A percentile compares a stretch with the other conserved stretches of the same genome.
phyloP scores from a whole-genome alignment of 2,113 vertebrate genomes.

The Mohoua ochrocephala region DNA sequence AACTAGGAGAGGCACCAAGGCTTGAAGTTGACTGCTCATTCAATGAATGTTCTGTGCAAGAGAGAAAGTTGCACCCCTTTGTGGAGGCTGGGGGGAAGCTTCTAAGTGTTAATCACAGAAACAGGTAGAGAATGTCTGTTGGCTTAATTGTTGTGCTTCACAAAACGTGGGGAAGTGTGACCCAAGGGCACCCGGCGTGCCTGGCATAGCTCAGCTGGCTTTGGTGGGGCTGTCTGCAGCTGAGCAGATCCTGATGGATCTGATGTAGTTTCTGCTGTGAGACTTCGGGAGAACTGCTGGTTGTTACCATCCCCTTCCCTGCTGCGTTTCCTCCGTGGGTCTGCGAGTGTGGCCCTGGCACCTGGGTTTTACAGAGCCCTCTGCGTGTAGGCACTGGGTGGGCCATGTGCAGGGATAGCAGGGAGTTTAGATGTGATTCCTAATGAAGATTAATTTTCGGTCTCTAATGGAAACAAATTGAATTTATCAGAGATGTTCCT shows the following conservation, averaged over 20 bases:
- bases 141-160: neutral
- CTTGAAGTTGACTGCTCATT: neutral
- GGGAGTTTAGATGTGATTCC: neutral
- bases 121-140: neutral
- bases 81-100: neutral
- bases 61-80: neutral
- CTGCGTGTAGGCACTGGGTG: neutral
- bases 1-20: rapidly evolving
- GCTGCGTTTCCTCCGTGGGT: neutral
- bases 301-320: neutral
- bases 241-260: neutral
- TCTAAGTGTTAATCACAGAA: neutral
- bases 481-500: neutral
- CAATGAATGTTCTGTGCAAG: neutral
- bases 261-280: neutral
- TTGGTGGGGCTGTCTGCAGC: neutral
- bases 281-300: neutral
- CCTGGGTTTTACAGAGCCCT: neutral
- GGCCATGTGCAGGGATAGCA: neutral
- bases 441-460: slow-evolving; percentile 24
- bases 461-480: slow-evolving; percentile 21
- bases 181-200: neutral
- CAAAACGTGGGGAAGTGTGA: neutral
- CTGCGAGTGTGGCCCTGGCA: neutral
- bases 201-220: neutral